phyloP scores from a whole-genome alignment of 2,797 vertebrate genomes.

The Anabas testudineus region DNA sequence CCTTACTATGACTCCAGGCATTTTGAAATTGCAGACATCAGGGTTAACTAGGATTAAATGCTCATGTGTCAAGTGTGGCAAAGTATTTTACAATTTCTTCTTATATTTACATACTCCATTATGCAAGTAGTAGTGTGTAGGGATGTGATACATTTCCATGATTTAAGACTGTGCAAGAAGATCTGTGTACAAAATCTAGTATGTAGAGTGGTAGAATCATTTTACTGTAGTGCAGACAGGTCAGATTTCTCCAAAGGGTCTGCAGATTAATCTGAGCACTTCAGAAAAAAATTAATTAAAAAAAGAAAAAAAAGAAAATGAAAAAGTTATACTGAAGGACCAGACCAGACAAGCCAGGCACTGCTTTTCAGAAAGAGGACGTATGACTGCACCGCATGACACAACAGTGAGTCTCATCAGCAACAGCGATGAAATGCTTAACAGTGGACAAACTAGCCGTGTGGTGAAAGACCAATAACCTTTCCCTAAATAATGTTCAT shows the following conservation, averaged over 20 bases:
- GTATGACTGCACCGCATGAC: neutral
- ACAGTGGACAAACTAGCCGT: no score
- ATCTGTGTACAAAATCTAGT: neutral
- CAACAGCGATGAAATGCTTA: no score
- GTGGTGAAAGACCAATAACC: no score
- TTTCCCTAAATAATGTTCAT: no score
- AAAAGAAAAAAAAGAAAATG: no score
- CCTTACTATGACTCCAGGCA: slow-evolving; percentile 32
- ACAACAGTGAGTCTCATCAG: no score
- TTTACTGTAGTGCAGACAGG: no score
- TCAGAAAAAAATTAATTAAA: neutral
- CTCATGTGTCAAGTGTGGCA: slow-evolving; percentile 23
- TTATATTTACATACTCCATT: neutral
- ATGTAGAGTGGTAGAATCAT: neutral
- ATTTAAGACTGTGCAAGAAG: neutral
- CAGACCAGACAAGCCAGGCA: no score
- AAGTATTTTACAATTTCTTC: neutral
- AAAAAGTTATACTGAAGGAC: no score
- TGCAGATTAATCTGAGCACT: neutral
- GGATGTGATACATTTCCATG: neutral
- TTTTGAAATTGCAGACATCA: slow-evolving; percentile 46
- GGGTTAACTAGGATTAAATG: slow-evolving; percentile 62
- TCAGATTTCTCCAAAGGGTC: neutral
- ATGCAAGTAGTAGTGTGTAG: neutral
- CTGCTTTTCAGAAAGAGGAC: neutral